Evolutionary conservation across 1,140 invertebrate species (phyloP), one percentile per base, ranked within the genome.

Genomic region (Microplitis demolitor): DNA sequence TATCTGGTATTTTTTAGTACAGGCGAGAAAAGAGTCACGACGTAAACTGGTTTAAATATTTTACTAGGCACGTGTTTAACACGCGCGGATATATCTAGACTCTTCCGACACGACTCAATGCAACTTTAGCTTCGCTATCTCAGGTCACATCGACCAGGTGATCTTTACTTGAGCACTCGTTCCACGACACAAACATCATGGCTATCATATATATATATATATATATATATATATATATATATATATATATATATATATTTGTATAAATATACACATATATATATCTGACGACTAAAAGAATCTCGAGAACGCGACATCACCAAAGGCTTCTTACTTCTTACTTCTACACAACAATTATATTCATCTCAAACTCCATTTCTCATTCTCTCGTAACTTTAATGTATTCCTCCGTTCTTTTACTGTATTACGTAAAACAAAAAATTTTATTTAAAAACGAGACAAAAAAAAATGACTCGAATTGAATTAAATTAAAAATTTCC

Each of bases 61-160:
- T 82, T 79, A 64, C 77, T 77, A 73, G 77, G 80, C 78, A 82
- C 80, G 78, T 82, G 80, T 82, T 82, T 75, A 78, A 82, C 79
- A 81, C 80, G 77, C 75, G 74, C 71, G 78, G 73, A 82, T 75
- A 77, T 78, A 78, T 71, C 53, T 72, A 58, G 72, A 77, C 6
- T 74, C 69, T 66, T 82, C 76, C 60, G 61, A 75, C 79, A 76
- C 78, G 78, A 76, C 73, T 72, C 74, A 82, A 81, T 78, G 75
- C 78, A 81, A 80, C 74, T 69, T 75, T 75, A 71, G 71, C 74
- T 53, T 71, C 61, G 63, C 73, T 80, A 82, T 82, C 81, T 82
- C 74, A 76, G 79, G 80, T 82, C 81, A 82, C 71, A 82, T 81
- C 79, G 79, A 75, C 62, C 39, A 75, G 76, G 75, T 80, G 80